Conservation (phyloP, 2,888 invertebrate species). For the Eueremaeus valkanovi region DNA sequence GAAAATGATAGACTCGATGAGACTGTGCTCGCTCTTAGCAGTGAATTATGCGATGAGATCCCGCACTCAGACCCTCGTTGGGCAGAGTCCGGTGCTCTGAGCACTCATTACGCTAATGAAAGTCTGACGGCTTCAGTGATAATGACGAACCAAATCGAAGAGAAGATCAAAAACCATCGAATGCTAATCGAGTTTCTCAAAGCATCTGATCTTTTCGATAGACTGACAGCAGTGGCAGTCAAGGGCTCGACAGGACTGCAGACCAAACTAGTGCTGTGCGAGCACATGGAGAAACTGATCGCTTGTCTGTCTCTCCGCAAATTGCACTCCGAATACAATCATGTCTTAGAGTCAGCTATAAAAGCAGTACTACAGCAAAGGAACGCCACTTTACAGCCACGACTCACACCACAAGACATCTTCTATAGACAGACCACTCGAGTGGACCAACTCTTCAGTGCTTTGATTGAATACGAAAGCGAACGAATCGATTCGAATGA, state of each 20-base stretch:
- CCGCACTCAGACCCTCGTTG: slow-evolving; percentile 83
- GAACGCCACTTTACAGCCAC: background rate
- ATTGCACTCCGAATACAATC: slow-evolving; percentile 54
- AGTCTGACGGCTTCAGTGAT: slow-evolving; percentile 63
- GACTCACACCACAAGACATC: slow-evolving; percentile 66
- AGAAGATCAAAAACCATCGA: slow-evolving; percentile 76
- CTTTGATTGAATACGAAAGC: slow-evolving; percentile 61
- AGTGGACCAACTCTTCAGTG: slow-evolving; percentile 64
- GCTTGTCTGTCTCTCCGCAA: slow-evolving; percentile 67
- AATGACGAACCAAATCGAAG: slow-evolving; percentile 75
- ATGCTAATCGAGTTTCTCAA: slow-evolving; percentile 68
- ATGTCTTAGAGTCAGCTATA: slow-evolving; percentile 38
- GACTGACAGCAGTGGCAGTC: slow-evolving; percentile 48
- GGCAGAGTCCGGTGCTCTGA: slow-evolving; percentile 55
- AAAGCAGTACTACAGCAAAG: background rate
- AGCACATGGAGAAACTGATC: slow-evolving; percentile 73
- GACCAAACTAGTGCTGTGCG: slow-evolving; percentile 62
- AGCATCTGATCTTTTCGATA: slow-evolving; percentile 52
- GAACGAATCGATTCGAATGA: slow-evolving; percentile 61
- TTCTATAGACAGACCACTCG: slow-evolving; percentile 64
- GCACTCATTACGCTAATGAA: background rate
- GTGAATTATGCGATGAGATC: slow-evolving; percentile 76
- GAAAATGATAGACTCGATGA: slow-evolving; percentile 59
- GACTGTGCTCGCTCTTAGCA: slow-evolving; percentile 65
- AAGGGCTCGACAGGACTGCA: slow-evolving; percentile 53